These are phyloP conservation scores for Nycticryphes semicollaris DNA, from an alignment of 2,113 vertebrate genomes.

Conservation along the genomic window DNA sequence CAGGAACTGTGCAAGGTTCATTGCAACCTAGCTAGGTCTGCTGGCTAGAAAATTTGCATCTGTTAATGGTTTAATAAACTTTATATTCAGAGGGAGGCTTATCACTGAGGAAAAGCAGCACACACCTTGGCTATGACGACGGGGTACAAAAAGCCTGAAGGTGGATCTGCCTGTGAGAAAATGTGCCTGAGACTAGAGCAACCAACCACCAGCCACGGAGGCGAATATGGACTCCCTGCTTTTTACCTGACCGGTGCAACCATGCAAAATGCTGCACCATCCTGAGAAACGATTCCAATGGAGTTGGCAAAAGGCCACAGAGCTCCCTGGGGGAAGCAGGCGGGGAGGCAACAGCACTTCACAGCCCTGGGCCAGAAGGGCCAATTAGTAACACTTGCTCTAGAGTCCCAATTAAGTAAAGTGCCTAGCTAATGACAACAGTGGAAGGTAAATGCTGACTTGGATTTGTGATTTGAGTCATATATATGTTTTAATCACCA, in stretches of 20 bases:
- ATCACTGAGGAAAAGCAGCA: background rate
- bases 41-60: background rate
- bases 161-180: background rate
- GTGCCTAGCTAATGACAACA: background rate
- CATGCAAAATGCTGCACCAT: accelerated
- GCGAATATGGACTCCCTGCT: background rate
- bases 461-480: background rate
- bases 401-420: background rate
- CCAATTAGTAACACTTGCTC: background rate
- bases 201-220: accelerated
- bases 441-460: conserved; percentile 18
- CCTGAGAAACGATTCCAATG: accelerated
- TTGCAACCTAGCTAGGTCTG: background rate
- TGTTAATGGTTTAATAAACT: background rate
- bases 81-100: background rate
- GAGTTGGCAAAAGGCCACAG: accelerated
- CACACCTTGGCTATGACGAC: background rate
- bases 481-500: conserved; percentile 10
- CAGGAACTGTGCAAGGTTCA: background rate
- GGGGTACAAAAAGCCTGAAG: background rate
- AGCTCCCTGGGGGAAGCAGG: background rate
- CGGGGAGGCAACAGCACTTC: background rate
- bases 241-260: background rate
- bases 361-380: background rate
- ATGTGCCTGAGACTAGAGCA: background rate